A percentile compares a stretch with the other conserved stretches of the same genome.
phyloP scores from a whole-genome alignment of 92 coral and sea anemone species.

The Diadumene lineata region DNA sequence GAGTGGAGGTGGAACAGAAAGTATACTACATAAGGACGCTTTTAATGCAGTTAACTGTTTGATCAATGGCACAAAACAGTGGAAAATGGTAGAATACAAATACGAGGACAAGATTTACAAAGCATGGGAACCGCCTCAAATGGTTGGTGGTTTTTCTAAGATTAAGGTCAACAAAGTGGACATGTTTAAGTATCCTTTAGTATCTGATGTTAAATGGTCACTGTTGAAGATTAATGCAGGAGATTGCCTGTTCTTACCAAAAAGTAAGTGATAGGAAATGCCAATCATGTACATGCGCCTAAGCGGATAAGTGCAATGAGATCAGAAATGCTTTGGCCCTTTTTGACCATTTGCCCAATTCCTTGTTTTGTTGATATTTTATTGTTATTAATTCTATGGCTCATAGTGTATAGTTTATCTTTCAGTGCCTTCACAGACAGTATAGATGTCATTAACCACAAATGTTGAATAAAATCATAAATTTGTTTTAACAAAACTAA shows the following conservation, averaged over 20 bases:
- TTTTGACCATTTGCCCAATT: too few relatives aligned
- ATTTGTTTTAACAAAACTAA: too few relatives aligned
- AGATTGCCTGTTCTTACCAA: slow-evolving; percentile 92
- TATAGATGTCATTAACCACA: too few relatives aligned
- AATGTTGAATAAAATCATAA: too few relatives aligned
- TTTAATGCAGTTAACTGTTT: slow-evolving; percentile 94
- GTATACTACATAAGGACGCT: slow-evolving; percentile 93
- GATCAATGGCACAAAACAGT: slow-evolving; percentile 89
- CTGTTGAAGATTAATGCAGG: slow-evolving; percentile 78
- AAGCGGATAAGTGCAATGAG: too few relatives aligned
- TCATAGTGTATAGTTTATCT: background rate
- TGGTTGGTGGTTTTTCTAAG: slow-evolving; percentile 86
- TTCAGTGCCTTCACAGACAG: too few relatives aligned
- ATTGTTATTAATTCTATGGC: background rate
- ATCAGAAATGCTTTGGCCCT: too few relatives aligned
- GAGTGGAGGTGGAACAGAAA: slow-evolving; percentile 92
- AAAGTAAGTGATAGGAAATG: slow-evolving; percentile 84
- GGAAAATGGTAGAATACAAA: slow-evolving; percentile 93
- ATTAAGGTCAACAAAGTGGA: slow-evolving; percentile 70
- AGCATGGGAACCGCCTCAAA: slow-evolving; percentile 90
- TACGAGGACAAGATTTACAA: slow-evolving; percentile 87
- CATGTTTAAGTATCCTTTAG: slow-evolving; percentile 75
- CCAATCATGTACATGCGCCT: too few relatives aligned
- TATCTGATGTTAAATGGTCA: slow-evolving; percentile 86
- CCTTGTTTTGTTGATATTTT: too few relatives aligned